Evolutionary conservation across 1,140 invertebrate species (phyloP).

Genomic region (Mamestra configurata): DNA sequence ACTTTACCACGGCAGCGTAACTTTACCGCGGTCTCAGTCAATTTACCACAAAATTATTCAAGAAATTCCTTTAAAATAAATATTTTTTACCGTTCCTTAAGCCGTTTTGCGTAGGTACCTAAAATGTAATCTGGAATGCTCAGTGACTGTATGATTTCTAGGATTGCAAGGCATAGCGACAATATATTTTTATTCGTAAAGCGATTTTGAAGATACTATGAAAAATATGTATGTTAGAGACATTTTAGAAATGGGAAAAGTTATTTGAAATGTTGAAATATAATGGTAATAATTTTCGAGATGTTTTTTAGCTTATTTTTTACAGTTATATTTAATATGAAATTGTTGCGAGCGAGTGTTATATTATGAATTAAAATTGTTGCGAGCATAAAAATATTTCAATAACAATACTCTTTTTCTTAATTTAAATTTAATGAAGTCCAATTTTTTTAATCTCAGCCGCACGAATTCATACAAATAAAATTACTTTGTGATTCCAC

Average conservation of each 20-base stretch:
- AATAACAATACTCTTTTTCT: too few species aligned
- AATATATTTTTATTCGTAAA: too few species aligned
- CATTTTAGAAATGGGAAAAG: background rate
- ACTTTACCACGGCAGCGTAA: background rate
- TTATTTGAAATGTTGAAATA: background rate
- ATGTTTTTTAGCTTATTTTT: too few species aligned
- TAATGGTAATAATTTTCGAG: background rate
- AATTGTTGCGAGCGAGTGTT: too few species aligned
- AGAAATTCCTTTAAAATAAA: background rate
- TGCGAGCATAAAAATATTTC: too few species aligned
- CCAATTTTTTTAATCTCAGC: too few species aligned
- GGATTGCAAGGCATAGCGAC: slow-evolving; percentile 13
- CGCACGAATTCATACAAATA: too few species aligned
- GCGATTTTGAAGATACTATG: background rate
- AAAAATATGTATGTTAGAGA: slow-evolving; percentile 17
- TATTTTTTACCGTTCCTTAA: slow-evolving; percentile 10
- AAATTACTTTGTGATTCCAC: background rate
- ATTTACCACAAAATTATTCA: slow-evolving; percentile 20
- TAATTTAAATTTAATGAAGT: too few species aligned
- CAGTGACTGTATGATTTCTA: slow-evolving; percentile 32
- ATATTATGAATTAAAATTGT: too few species aligned
- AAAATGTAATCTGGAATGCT: slow-evolving; percentile 18
- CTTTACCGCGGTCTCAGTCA: background rate
- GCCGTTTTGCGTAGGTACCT: background rate
- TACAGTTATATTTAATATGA: too few species aligned